These are phyloP conservation scores for Sitta carolinensis DNA, from an alignment of 2,797 vertebrate genomes.

Conservation along the genomic window DNA sequence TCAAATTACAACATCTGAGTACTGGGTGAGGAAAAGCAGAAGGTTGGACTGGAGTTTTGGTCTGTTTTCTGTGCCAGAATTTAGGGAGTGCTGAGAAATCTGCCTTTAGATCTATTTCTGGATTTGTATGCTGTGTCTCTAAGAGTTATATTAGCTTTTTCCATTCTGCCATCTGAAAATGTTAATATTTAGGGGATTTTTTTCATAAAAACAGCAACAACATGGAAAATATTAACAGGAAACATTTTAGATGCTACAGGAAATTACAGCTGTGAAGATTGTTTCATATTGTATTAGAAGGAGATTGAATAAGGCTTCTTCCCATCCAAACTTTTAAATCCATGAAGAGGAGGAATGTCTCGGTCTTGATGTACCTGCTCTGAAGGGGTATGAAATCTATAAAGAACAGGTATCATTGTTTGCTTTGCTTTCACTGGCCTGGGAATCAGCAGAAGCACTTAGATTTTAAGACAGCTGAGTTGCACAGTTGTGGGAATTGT, in stretches of 20 bases:
- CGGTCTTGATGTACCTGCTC: neutral
- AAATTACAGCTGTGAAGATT: slow-evolving; percentile 58
- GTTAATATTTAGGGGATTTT: slow-evolving; percentile 37
- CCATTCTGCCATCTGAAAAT: slow-evolving; percentile 47
- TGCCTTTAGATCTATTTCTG: slow-evolving; percentile 47
- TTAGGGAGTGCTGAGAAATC: slow-evolving; percentile 41
- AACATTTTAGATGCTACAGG: slow-evolving; percentile 61
- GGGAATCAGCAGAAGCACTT: neutral
- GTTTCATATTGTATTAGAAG: slow-evolving; percentile 35
- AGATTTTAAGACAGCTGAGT: neutral
- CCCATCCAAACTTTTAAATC: neutral
- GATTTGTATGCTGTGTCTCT: slow-evolving; percentile 23
- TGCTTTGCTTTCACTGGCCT: neutral
- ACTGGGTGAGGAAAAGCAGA: slow-evolving; percentile 34
- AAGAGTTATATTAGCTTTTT: slow-evolving; percentile 21
- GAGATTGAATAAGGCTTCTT: slow-evolving; percentile 32
- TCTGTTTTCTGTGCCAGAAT: slow-evolving; percentile 15
- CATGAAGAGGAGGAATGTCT: neutral
- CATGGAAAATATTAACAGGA: slow-evolving; percentile 68
- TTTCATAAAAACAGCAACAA: slow-evolving; percentile 47
- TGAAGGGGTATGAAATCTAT: neutral
- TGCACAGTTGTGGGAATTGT: neutral
- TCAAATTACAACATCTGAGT: slow-evolving; percentile 10
- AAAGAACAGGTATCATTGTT: neutral
- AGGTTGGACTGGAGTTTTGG: slow-evolving; percentile 6